These are phyloP conservation scores for Pheosia tremula DNA, from an alignment of 2,888 invertebrate genomes.

Conservation along the genomic window DNA sequence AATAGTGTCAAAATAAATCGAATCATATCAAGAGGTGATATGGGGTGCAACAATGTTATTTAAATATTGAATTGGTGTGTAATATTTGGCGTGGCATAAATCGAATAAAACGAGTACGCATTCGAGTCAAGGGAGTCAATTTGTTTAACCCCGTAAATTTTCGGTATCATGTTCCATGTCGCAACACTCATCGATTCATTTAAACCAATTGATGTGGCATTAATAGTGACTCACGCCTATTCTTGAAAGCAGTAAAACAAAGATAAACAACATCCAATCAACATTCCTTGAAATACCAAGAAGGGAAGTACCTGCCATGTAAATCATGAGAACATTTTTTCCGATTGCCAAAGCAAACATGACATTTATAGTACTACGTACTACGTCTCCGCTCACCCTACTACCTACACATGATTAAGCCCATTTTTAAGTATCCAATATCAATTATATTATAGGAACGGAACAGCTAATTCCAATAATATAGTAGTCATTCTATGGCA, in stretches of 20 bases:
- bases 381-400: no score
- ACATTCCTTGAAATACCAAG: slow-evolving; percentile 2
- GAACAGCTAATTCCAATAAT: no score
- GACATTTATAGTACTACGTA: neutral
- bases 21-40: slow-evolving; percentile 26
- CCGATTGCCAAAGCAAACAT: neutral
- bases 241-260: slow-evolving; percentile 31
- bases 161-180: slow-evolving; percentile 49
- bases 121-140: slow-evolving; percentile 48
- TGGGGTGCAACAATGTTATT: slow-evolving; percentile 28
- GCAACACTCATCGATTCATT: slow-evolving; percentile 59
- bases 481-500: no score
- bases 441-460: no score
- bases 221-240: slow-evolving; percentile 56
- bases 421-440: no score
- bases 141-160: slow-evolving; percentile 60
- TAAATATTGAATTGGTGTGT: slow-evolving; percentile 30
- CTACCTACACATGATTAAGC: no score
- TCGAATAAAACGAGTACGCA: slow-evolving; percentile 42
- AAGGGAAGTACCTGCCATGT: neutral
- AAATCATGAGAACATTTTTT: no score
- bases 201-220: slow-evolving; percentile 55
- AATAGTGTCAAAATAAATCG: slow-evolving; percentile 25
- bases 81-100: slow-evolving; percentile 36
- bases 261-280: slow-evolving; percentile 15